Conservation (phyloP, 1,140 invertebrate genomes). For the Phthorimaea operculella region DNA sequence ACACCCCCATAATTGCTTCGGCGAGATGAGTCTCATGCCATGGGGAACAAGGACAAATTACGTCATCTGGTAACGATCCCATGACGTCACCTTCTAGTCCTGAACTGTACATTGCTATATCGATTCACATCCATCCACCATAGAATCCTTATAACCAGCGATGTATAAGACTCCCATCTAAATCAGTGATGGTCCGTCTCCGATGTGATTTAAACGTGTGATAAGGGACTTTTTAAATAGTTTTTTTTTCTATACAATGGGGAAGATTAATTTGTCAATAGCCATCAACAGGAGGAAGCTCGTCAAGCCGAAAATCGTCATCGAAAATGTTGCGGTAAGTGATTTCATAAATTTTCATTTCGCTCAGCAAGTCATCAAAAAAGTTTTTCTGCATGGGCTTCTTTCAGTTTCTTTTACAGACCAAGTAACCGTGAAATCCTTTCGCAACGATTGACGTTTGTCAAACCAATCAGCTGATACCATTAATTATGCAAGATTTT, state of each 20-base stretch:
- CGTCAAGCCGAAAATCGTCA: constrained; percentile 26
- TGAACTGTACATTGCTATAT: constrained; percentile 26
- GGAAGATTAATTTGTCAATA: constrained; percentile 39
- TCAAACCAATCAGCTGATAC: constrained; percentile 44
- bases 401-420: too few species aligned
- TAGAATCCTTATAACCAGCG: constrained; percentile 13
- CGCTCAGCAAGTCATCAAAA: too few species aligned
- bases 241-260: background rate
- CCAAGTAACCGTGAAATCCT: too few species aligned
- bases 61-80: constrained; percentile 3
- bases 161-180: constrained; percentile 23
- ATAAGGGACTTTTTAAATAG: constrained; percentile 11
- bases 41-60: constrained; percentile 1
- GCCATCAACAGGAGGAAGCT: constrained; percentile 34
- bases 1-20: background rate
- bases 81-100: constrained; percentile 6
- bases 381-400: too few species aligned
- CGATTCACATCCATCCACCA: constrained; percentile 19
- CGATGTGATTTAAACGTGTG: constrained; percentile 37
- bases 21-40: background rate
- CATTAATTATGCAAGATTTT: constrained; percentile 17
- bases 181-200: constrained; percentile 34
- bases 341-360: constrained; percentile 4
- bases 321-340: constrained; percentile 1
- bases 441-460: constrained; percentile 30